These are phyloP conservation scores for Vanacampus margaritifer DNA, from an alignment of 2,113 vertebrate species.

Conservation along the genomic window DNA sequence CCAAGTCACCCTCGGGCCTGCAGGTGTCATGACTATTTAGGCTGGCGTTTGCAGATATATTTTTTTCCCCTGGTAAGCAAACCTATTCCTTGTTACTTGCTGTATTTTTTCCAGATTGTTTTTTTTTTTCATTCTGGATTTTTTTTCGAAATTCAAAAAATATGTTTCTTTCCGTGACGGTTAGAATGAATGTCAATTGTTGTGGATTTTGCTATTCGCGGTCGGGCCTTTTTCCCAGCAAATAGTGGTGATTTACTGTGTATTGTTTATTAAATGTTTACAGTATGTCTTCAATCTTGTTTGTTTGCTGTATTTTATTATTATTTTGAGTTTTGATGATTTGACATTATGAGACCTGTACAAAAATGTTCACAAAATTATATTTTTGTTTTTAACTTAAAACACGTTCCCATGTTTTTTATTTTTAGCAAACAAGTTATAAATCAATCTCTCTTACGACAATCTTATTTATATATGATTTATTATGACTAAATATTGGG, in stretches of 20 bases:
- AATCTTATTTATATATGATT: too few relatives aligned
- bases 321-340: neutral
- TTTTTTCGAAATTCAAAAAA: too few relatives aligned
- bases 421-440: too few relatives aligned
- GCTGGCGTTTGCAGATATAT: too few relatives aligned
- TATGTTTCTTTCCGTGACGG: too few relatives aligned
- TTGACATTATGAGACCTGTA: neutral
- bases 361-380: neutral
- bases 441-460: too few relatives aligned
- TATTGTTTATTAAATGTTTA: neutral
- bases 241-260: neutral
- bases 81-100: too few relatives aligned
- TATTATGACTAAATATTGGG: too few relatives aligned
- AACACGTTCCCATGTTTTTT: too few relatives aligned
- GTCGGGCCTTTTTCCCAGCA: neutral
- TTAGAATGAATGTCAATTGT: neutral
- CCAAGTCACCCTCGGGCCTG: neutral
- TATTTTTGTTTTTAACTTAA: neutral
- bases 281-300: neutral
- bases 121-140: neutral
- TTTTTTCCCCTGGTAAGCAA: too few relatives aligned
- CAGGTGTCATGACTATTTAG: neutral
- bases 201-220: neutral
- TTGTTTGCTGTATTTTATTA: neutral
- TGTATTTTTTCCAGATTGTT: neutral